Base-by-base conservation (phyloP, 2,113 vertebrate genomes). In the Ageneiosus marmoratus region DNA sequence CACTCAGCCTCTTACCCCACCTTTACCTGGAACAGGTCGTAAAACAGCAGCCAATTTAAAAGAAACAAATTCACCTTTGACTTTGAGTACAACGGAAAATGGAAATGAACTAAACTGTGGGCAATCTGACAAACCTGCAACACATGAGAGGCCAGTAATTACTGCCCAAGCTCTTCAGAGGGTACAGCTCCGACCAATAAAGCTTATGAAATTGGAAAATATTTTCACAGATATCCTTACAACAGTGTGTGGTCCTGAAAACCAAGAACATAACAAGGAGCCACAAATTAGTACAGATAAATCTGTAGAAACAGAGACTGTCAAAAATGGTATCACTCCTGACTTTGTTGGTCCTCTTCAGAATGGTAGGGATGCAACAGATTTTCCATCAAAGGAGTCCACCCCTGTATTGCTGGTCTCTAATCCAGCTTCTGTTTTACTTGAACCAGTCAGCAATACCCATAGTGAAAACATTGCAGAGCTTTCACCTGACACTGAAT, bases 101-200 rank as follows among this genome's bases (percentile, higher is more conserved):
- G 69, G 27, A 73, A 87, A 83, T 37, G 51, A 62, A 34, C 44
- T 55, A 20, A 65, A 24, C 75, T 11, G 50, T 60, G 55, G 32
- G 22, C 18, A 67, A 1, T 85, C 79, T 89, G 89, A 44, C 89
- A 84, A 78, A 92, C 85, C 83, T n/a, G 53, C 41, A 0, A 90
- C 87, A 63, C 87, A 89, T 62, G 83, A 89, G 37, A 89, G 90
- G 89, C 96, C 94, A 24, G 88, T 96, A 80, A 93, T 99, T 83
- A 98, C 97, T 29, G 85, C 96, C 0, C 92, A 96, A 72, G 96
- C 92, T 0, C 82, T 99, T 85, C 95, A 96, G 89, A 92, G 90
- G 83, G 92, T 98, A 55, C 96, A 95, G 75, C 88, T 98, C 88
- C 94, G 94, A 82, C 95, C 95, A 0, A 90, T 96, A 87, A 95